These are phyloP conservation scores for Cydia strobilella DNA, from an alignment of 1,140 invertebrate genomes.

Conservation along the genomic window DNA sequence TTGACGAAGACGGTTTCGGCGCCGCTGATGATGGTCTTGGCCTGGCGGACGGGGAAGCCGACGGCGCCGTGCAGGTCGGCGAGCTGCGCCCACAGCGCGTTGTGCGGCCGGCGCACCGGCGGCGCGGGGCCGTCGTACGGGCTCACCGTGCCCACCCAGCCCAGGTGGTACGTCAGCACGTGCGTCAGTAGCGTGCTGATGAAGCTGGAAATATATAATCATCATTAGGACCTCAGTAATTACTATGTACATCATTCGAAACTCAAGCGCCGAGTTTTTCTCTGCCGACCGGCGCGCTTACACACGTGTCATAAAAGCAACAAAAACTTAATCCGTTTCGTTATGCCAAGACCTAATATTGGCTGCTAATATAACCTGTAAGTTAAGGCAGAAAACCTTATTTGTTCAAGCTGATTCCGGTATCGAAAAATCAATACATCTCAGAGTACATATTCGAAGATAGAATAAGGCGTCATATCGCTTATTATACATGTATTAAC, in stretches of 20 bases:
- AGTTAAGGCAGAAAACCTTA: too few relatives aligned
- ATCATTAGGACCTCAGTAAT: background rate
- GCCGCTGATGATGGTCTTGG: conserved; percentile 90
- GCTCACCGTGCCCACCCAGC: conserved; percentile 91
- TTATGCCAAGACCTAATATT: too few relatives aligned
- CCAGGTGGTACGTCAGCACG: conserved; percentile 92
- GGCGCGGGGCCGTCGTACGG: conserved; percentile 67
- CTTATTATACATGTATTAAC: too few relatives aligned
- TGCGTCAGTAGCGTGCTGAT: conserved; percentile 93
- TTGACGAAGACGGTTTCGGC: conserved; percentile 84
- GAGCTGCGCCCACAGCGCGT: conserved; percentile 93
- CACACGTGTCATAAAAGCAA: too few relatives aligned
- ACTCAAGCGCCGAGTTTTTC: background rate
- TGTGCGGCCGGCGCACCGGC: conserved; percentile 79
- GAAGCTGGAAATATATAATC: conserved; percentile 84
- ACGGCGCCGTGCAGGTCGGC: conserved; percentile 91
- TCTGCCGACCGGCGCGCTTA: too few relatives aligned
- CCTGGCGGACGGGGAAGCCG: conserved; percentile 87
- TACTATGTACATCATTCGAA: background rate
- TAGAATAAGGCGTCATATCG: too few relatives aligned
- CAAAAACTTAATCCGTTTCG: too few relatives aligned
- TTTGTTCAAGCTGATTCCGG: too few relatives aligned
- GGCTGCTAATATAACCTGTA: too few relatives aligned
- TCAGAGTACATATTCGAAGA: too few relatives aligned
- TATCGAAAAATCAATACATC: too few relatives aligned